Conservation (phyloP, 2,797 vertebrate species). For the Neosalanx taihuensis region DNA sequence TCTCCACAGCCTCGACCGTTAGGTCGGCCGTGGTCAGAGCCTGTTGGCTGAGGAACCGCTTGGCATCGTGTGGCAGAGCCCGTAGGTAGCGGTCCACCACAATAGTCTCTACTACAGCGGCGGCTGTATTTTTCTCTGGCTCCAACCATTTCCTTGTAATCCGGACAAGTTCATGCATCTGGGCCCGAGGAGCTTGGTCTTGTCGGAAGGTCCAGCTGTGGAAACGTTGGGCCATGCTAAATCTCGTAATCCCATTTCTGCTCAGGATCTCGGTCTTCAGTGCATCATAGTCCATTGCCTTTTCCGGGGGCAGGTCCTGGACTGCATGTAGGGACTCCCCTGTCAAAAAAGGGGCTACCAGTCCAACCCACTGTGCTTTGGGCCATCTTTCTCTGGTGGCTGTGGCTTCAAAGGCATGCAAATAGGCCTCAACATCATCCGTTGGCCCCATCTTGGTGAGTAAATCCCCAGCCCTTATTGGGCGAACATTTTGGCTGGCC, state of each 20-base stretch:
- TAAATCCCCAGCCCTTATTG: background rate
- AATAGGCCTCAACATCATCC: conserved; percentile 77
- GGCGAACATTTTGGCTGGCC: no score
- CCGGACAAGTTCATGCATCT: no score
- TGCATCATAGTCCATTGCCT: background rate
- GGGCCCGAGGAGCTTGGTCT: background rate
- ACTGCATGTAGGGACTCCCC: background rate
- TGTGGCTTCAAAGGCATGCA: conserved; percentile 77
- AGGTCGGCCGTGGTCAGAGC: no score
- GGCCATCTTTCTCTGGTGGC: conserved; percentile 71
- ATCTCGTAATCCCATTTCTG: conserved; percentile 75
- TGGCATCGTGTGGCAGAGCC: no score
- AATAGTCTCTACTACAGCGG: no score
- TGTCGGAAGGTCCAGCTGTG: conserved; percentile 4
- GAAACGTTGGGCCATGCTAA: conserved; percentile 72
- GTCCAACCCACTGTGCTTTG: background rate
- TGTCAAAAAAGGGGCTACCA: background rate
- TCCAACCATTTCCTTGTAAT: no score
- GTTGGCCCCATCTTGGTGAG: conserved; percentile 70
- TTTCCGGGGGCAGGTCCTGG: background rate
- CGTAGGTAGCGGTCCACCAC: no score
- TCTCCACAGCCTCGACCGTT: no score
- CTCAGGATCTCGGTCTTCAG: background rate
- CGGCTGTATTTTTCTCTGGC: no score
- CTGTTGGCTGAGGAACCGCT: no score